Base-by-base conservation (phyloP, 37 sponge, comb jelly and placozoan species). In the Ianthella basta region DNA sequence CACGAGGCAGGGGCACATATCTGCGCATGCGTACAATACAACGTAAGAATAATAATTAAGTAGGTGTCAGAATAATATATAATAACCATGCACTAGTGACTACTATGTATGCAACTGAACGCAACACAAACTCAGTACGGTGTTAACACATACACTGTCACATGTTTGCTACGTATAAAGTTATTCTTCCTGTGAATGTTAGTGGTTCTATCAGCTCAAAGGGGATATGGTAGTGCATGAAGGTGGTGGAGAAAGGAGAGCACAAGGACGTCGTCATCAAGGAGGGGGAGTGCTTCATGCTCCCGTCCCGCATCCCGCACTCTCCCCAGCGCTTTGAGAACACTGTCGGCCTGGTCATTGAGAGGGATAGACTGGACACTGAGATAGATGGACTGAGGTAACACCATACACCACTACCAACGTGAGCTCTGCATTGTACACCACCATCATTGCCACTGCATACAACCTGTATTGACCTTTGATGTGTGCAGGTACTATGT, bases 211-310 rank as follows among this genome's bases (percentile, higher is more conserved):
- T 34, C 89, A 89, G 85, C 63, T 92, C 30, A 85, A 91, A 84
- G 98, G 98, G 24, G 93, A 92, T 66, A 97, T 97, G 98, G 90
- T 89, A n/a, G n/a, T n/a, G n/a, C 12, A 80, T 97, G 69, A 97
- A 97, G 91, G 84, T 97, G 4, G 86, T 97, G 23, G 98, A 97
- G 86, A 90, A 92, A 60, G 95, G 89, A 39, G 40, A 82, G 56
- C 97, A 94, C 92, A 97, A 92, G 63, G 94, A 97, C 56, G 79
- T 97, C 0, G 67, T 50, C 60, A 97, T 97, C 81, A 87, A 83
- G n/a, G 91, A 97, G 44, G 97, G 97, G 63, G 97, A 97, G 92
- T 75, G 77, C 29, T 96, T 91, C 85, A 67, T 86, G 13, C 92
- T 89, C 25, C 98, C 98, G 10, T 84, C 91, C 59, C 74, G 95